Base-by-base conservation (phyloP, 2,888 invertebrate genomes). In the Epiblema foenella region DNA sequence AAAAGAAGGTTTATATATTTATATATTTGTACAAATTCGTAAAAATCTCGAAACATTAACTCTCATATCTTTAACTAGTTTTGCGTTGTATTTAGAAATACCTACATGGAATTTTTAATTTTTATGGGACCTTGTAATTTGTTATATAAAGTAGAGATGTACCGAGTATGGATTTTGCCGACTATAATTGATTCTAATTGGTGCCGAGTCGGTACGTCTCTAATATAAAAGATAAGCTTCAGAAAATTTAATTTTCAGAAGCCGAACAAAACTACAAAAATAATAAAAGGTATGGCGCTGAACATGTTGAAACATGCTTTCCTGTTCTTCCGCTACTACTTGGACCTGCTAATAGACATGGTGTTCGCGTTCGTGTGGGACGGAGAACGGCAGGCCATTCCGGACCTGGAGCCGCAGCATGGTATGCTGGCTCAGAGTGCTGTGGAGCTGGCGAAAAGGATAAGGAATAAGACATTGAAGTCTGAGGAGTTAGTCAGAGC, bases 401-500 rank as follows among this genome's bases (percentile, higher is more conserved):
- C 93, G 0, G 84, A 85, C 8, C 75, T 94, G 72, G 88, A 91
- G 11, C 83, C 86, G 49, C 81, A 78, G 42, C 90, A 91, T 71
- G 78, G 75, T 0, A 80, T 94, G 0, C 77, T 94, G 5, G 74
- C 82, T 0, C 94, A 96, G 79, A 97, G 97, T 85, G 97, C 96
- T 0, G 91, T 94, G 15, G 89, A 94, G 15, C 84, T 97, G 74
- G 96, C 97, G 0, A 86, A 89, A 62, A 95, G 95, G 87, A 97
- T 97, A 66, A 93, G 95, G 79, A 88, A 82, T 33, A 93, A 93
- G 63, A 90, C 96, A 81, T 75, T 97, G 10, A 95, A 95, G 60
- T 95, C 96, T 2, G 95, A 95, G 81, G 94, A 95, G 73, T 94
- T 98, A 18, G 96, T 98, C 0, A 89, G 90, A 73, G 94, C 95